Conservation (phyloP, 2,797 vertebrate species). For the Propithecus deckenii region DNA sequence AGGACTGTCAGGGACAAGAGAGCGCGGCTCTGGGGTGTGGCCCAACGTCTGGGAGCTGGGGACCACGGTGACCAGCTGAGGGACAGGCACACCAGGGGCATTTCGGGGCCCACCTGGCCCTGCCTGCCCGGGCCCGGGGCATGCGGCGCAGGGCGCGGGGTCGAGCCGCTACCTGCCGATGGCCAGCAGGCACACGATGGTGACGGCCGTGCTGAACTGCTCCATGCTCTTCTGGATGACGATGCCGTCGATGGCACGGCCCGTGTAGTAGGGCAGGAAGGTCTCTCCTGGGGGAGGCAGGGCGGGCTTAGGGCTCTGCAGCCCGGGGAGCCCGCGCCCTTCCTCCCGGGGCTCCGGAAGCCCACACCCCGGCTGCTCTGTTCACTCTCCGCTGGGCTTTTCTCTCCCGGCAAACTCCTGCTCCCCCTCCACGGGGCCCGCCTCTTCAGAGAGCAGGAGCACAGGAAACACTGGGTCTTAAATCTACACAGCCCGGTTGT, state of each 20-base stretch:
- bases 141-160: rapidly evolving
- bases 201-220: constrained; percentile 88
- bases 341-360: neutral
- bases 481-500: rapidly evolving
- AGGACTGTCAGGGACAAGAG: neutral
- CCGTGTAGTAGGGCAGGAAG: constrained; percentile 94
- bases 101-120: neutral
- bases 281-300: constrained; percentile 89
- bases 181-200: constrained; percentile 87
- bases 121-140: neutral
- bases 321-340: rapidly evolving
- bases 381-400: rapidly evolving
- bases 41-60: neutral
- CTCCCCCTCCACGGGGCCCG: rapidly evolving
- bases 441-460: neutral
- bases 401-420: neutral
- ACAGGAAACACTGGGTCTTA: neutral
- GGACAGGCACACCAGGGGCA: neutral
- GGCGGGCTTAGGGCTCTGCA: neutral
- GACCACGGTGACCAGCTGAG: neutral
- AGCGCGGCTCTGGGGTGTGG: neutral
- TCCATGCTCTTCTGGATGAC: constrained; percentile 95
- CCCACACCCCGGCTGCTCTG: rapidly evolving
- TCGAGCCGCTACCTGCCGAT: constrained; percentile 88
- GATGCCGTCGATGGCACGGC: constrained; percentile 93